Conservation (phyloP, 2,888 invertebrate species). For the Chrysotoxum bicinctum region DNA sequence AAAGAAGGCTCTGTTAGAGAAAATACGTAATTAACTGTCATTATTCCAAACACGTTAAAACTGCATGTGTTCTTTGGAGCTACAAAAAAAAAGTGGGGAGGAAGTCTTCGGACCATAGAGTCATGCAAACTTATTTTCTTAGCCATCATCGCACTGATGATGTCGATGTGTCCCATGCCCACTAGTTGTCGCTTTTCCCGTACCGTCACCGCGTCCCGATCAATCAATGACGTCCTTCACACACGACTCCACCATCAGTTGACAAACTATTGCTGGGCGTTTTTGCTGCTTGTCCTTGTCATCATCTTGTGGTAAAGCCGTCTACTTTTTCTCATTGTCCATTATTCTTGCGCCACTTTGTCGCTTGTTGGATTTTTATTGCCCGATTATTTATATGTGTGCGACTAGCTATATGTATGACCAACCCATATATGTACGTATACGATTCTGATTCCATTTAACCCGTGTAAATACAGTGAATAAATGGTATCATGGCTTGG, state of each 20-base stretch:
- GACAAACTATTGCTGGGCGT: slow-evolving; percentile 41
- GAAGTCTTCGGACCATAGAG: slow-evolving; percentile 54
- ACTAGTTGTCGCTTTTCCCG: background rate
- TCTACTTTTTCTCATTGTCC: slow-evolving; percentile 36
- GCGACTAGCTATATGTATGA: background rate
- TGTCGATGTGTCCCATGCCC: background rate
- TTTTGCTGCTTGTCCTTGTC: slow-evolving; percentile 38
- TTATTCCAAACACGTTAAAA: slow-evolving; percentile 69
- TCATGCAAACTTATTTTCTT: slow-evolving; percentile 57
- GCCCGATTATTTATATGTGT: slow-evolving; percentile 7
- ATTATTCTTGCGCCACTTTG: slow-evolving; percentile 69
- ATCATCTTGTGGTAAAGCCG: slow-evolving; percentile 31
- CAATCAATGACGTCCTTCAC: slow-evolving; percentile 63
- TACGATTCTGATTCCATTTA: background rate
- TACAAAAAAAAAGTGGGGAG: slow-evolving; percentile 12
- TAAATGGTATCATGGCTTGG: slow-evolving; percentile 28
- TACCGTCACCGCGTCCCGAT: background rate
- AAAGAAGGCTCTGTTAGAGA: slow-evolving; percentile 7
- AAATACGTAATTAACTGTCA: slow-evolving; percentile 66
- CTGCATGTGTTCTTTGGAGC: slow-evolving; percentile 49
- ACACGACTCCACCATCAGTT: slow-evolving; percentile 26
- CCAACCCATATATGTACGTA: background rate
- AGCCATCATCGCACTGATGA: background rate
- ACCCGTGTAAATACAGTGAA: slow-evolving; percentile 22
- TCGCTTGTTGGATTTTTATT: slow-evolving; percentile 67